Base-by-base conservation (phyloP, 2,797 vertebrate genomes). In the Iguana delicatissima region DNA sequence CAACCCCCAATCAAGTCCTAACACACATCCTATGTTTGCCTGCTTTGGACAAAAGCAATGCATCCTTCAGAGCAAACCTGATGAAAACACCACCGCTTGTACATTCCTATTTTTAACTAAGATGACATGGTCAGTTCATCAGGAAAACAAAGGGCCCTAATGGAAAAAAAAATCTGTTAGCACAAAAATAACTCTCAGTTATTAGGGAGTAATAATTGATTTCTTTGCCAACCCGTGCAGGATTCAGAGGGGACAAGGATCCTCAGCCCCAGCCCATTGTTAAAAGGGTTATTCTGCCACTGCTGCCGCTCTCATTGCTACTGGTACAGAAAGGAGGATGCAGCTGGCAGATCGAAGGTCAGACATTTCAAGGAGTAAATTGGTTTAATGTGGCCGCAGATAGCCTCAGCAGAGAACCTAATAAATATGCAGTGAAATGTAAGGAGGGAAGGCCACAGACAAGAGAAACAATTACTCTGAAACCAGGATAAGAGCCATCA, bases 391-490 rank as follows among this genome's bases (percentile, higher is more conserved):
- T 95, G 94, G 95, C 95, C 93, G 93, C 94, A 93, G 96, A 96
- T 95, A 94, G 95, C 93, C 95, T 95, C 91, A 8, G 80, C 85
- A 89, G 92, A 92, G 94, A 94, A 91, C 94, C 95, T 96, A 96
- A 96, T 96, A 96, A 96, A 96, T 96, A 96, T 96, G 96, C 96
- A 96, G 95, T 10, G 88, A 96, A 96, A 95, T 95, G 95, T 94
- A 95, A 96, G 95, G 93, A 95, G 94, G 90, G 92, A 95, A 96
- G 96, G 95, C 95, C 94, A 94, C 96, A 93, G 95, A 96, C 95
- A 96, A 94, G 95, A 96, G 95, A 96, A 95, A 96, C 95, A 96
- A 96, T 96, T 96, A 96, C 95, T 95, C 95, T 94, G 95, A 96
- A 96, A 95, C 94, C 92, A 93, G 96, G 94, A 93, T 95, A 96